phyloP scores from a whole-genome alignment of 2,888 invertebrate species.

The Netelia fuscicornis region DNA sequence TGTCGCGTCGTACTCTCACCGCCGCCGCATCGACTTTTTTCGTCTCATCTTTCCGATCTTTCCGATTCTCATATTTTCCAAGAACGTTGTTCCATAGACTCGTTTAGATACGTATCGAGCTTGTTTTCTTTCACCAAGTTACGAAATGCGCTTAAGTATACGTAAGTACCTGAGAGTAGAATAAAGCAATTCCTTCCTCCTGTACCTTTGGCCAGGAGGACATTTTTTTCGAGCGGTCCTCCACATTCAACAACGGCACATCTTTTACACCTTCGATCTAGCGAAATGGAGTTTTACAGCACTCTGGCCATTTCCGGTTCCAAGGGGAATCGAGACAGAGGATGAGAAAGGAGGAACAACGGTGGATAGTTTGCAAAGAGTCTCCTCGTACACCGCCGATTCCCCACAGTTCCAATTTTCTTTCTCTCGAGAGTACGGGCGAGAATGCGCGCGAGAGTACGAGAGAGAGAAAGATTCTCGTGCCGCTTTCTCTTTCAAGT shows the following conservation, averaged over 20 bases:
- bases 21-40: too few relatives aligned
- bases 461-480: constrained; percentile 46
- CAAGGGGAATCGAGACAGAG: constrained; percentile 44
- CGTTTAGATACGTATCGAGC: too few relatives aligned
- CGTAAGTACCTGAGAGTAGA: too few relatives aligned
- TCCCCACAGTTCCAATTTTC: constrained; percentile 67
- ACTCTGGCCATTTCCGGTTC: constrained; percentile 60
- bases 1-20: too few relatives aligned
- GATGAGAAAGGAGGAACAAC: background rate
- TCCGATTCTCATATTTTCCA: too few relatives aligned
- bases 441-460: constrained; percentile 25
- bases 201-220: constrained; percentile 17
- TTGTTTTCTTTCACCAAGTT: too few relatives aligned
- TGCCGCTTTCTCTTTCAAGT: constrained; percentile 9
- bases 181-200: background rate
- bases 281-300: constrained; percentile 63
- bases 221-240: constrained; percentile 13
- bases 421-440: constrained; percentile 20
- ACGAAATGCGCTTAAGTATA: too few relatives aligned
- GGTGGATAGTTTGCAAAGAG: constrained; percentile 61
- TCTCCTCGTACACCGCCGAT: constrained; percentile 57
- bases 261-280: constrained; percentile 52
- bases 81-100: too few relatives aligned
- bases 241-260: background rate
- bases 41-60: too few relatives aligned